Evolutionary conservation across 2,113 vertebrate genomes (phyloP), one percentile per base, ranked within the genome.

Genomic region (Ammodramus savannarum): DNA sequence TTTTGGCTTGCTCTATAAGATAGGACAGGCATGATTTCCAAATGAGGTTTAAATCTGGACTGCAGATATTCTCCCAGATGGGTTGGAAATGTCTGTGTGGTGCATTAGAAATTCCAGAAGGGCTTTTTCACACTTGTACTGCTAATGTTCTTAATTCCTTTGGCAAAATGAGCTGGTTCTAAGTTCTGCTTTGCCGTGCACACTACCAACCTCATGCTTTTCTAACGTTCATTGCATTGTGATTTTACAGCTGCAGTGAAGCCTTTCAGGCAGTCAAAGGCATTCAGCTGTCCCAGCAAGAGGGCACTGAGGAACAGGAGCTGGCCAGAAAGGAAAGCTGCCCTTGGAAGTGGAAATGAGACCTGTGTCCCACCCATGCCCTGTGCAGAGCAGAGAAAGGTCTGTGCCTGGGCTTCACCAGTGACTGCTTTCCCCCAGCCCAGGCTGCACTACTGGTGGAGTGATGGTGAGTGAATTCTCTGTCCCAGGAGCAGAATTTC

Each of bases 21-120:
- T 18, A 92, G 88, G 88, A 92, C 90, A 95, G 84, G 55, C 71
- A 66, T 61, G 79, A 81, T 84, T 97, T 97, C 88, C 55, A 97
- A 85, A 73, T 80, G 76, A 75, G 67, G 39, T 89, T 96, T 96
- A 90, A 90, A 80, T 93, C 80, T 93, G 90, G 92, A 93, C 89
- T 85, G 44, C 38, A 76, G 69, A 41, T 91, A 90, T 72, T 65
- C 51, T 85, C 84, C 83, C 92, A 93, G 88, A 87, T 89, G 88
- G 76, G 51, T 73, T 95, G 77, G 74, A 87, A 85, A 91, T n/a
- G 13, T 69, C 75, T 93, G 7, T 80, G 85, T 82, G 44, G 81
- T 78, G 57, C 74, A 73, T 95, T 95, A 92, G 89, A 62, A 93
- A 87, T 49, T 95, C 85, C 79, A 95, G 77, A 91, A 94, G 81